Evolutionary conservation across 2,888 invertebrate species (phyloP).

Genomic region (Lumbricus terrestris): DNA sequence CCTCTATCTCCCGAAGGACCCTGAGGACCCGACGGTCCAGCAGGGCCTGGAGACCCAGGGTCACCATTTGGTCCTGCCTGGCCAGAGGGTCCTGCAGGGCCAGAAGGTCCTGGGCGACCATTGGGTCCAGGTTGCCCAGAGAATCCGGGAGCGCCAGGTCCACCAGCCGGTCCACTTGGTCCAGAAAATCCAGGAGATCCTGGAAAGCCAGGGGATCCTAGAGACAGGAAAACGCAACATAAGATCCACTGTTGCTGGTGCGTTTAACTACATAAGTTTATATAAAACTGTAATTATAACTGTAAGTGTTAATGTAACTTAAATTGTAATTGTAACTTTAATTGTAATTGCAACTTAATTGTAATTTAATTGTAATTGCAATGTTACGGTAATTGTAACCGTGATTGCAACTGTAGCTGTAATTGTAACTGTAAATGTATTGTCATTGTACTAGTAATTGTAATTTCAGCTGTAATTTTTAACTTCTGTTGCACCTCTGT

Average conservation of each 20-base stretch:
- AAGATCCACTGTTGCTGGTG: not conserved
- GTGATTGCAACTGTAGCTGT: too few species aligned
- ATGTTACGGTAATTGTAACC: too few species aligned
- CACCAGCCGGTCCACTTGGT: conserved; percentile 25
- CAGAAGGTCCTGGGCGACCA: conserved; percentile 20
- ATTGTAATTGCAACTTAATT: too few species aligned
- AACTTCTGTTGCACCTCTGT: too few species aligned
- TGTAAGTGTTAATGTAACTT: too few species aligned
- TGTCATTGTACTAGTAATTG: too few species aligned
- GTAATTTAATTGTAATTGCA: too few species aligned
- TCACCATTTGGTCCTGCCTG: conserved; percentile 26
- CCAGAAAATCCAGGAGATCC: conserved; percentile 27
- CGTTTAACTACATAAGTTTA: not conserved
- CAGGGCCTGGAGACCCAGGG: conserved; percentile 20
- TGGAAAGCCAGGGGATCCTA: not conserved
- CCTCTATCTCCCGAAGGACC: conserved; percentile 22
- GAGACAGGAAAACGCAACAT: not conserved
- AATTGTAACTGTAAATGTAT: too few species aligned
- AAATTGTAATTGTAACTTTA: too few species aligned
- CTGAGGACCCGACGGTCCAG: conserved; percentile 20
- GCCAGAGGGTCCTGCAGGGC: conserved; percentile 24
- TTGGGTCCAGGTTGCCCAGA: conserved; percentile 25
- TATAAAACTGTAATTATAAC: too few species aligned
- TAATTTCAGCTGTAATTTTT: too few species aligned
- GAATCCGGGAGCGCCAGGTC: conserved; percentile 24